Evolutionary conservation across 2,888 invertebrate genomes (phyloP), one percentile per base, ranked within the genome.

Genomic region (Hypomecis punctinalis): DNA sequence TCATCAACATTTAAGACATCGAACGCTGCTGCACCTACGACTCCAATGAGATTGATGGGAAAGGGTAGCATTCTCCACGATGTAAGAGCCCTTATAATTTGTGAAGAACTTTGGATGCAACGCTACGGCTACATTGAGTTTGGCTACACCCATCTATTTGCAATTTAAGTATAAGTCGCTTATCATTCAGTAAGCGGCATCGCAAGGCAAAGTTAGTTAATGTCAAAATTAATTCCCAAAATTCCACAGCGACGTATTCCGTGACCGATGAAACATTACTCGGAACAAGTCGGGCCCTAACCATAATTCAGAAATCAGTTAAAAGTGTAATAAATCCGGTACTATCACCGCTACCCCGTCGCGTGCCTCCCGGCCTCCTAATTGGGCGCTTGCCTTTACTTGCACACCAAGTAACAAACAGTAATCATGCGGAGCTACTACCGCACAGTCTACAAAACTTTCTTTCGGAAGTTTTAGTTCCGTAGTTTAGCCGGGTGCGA

Each of bases 271-370:
- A 62, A 63, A 68, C 66, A 71, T 72, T 69, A 70, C 56, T 69
- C 59, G 65, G 65, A 72, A 68, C 69, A 54, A 70, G 56, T 62
- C 55, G 51, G 67, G 49, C 47, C 57, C 48, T 48, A 61, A 46
- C 63, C 68, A 64, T 73, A 71, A 71, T 73, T 73, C 64, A 69
- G 60, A 54, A 71, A 71, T 73, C 71, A 73, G 73, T 73, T 73
- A 71, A 73, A 73, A 73, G 62, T 61, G 73, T 69, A 71, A 71
- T 73, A 73, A 73, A 73, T 73, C 68, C 65, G 66, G 71, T 72
- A 68, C 58, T 67, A 66, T 69, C 70, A 66, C 68, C 43, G 66
- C 61, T 61, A 66, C 66, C 61, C 66, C 54, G 67, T 73, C 73
- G 73, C 73, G 73, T 73, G 73, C 68, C 36, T 47, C 42, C 65